Evolutionary conservation across 2,113 vertebrate genomes (phyloP).

Genomic region (Sceloporus tristichus): DNA sequence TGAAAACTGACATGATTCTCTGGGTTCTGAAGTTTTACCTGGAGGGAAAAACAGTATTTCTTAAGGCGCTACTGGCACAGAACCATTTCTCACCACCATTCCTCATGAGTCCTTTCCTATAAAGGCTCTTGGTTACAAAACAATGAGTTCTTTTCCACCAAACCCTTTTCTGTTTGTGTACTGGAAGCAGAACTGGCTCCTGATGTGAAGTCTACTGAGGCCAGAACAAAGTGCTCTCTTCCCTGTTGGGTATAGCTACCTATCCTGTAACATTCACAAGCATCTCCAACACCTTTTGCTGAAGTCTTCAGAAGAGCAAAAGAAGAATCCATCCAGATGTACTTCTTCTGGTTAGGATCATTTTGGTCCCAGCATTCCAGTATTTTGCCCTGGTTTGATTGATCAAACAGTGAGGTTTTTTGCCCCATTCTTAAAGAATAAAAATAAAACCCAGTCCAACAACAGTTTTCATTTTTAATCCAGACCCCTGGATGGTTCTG

Average conservation of each 20-base stretch:
- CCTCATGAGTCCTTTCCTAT: constrained; percentile 1
- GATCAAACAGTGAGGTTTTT: constrained; percentile 17
- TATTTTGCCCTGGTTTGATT: constrained; percentile 39
- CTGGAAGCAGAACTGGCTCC: constrained; percentile 35
- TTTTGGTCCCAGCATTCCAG: constrained; percentile 56
- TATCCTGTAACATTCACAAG: background rate
- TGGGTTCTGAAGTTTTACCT: background rate
- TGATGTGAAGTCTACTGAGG: background rate
- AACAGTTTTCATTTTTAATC: accelerated
- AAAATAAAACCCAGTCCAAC: background rate
- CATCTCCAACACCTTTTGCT: background rate
- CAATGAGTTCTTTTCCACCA: constrained; percentile 7
- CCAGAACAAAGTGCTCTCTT: constrained; percentile 34
- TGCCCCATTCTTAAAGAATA: constrained; percentile 29
- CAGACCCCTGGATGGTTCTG: background rate
- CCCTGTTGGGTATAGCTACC: background rate
- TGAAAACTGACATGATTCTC: background rate
- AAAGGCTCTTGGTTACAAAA: constrained; percentile 25
- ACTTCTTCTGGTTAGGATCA: constrained; percentile 4
- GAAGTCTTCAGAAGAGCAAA: constrained; percentile 41
- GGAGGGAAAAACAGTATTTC: background rate
- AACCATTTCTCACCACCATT: accelerated
- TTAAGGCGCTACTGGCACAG: accelerated
- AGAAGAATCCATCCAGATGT: constrained; percentile 11
- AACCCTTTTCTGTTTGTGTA: constrained; percentile 49